Percentiles rank a stretch among this genome's conserved stretches.
phyloP scores from a whole-genome alignment of 2,888 invertebrate genomes.

The Cepaea hortensis region DNA sequence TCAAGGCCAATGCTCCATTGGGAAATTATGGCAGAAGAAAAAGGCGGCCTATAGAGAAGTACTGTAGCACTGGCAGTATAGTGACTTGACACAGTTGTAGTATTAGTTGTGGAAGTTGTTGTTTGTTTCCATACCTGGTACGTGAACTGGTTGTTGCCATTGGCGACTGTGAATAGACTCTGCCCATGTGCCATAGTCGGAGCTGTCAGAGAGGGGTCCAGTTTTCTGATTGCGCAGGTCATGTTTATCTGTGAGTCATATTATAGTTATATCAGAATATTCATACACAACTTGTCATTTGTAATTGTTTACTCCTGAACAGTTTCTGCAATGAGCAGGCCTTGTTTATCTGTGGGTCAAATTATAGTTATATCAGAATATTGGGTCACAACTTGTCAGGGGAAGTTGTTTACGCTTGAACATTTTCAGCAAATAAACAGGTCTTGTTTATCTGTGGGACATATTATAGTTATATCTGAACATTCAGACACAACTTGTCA shows the following conservation, averaged over 20 bases:
- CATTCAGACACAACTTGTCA: no score
- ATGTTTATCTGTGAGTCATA: slow-evolving; percentile 25
- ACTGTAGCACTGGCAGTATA: no score
- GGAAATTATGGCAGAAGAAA: no score
- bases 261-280: neutral
- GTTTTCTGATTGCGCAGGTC: slow-evolving; percentile 20
- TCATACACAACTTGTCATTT: no score
- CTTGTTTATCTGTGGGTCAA: slow-evolving; percentile 26
- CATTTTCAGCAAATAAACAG: no score
- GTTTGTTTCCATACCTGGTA: slow-evolving; percentile 10
- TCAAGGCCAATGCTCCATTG: no score
- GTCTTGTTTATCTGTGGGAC: slow-evolving; percentile 32
- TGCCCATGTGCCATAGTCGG: slow-evolving; percentile 31
- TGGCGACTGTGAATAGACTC: slow-evolving; percentile 9
- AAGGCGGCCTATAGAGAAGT: no score
- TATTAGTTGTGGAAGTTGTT: neutral
- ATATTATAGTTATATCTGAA: neutral
- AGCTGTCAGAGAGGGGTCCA: neutral
- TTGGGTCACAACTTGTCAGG: no score
- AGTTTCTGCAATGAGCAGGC: slow-evolving; percentile 13
- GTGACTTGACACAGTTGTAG: no score
- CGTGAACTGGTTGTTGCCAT: neutral
- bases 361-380: neutral
- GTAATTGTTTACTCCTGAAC: neutral
- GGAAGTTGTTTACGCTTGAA: no score